Base-by-base conservation (phyloP, 2,113 vertebrate genomes). In the Calidris pugnax region DNA sequence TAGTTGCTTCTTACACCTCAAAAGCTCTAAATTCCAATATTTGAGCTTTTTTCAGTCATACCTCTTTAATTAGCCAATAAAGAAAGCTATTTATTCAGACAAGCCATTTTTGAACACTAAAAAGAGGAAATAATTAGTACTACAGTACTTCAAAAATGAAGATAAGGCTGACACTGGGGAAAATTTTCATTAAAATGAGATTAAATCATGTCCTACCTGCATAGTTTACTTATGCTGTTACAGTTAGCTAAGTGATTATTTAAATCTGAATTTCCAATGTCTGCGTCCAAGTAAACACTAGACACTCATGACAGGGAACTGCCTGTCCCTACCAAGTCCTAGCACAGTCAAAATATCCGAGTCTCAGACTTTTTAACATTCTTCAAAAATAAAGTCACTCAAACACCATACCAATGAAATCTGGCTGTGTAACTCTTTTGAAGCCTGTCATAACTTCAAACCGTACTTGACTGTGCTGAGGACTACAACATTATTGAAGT, bases 291-390 rank as follows among this genome's bases (percentile, higher is more conserved):
- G 16, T 35, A 72, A 94, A 55, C 8, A 63, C 4, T 27, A 10
- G 1, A 21, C 41, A 66, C 6, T n/a, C 39, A 50, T 55, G 37
- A 86, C 6, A 15, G 16, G 60, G 5, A 77, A 53, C 9, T 47
- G 11, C 2, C 22, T 83, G 27, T 39, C 28, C 12, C 33, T 71
- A 24, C 16, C 4, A 67, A 57, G 35, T 41, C 57, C 12, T 62
- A 53, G 6, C 16, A 2, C 9, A 69, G 9, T 14, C 50, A 81
- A 92, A 37, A 62, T 35, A 15, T 76, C 74, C 30, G 8, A 50
- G n/a, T 51, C 9, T 63, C 15, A 32, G 14, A 41, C 10, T 51
- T 82, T 30, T 1, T n/a, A 43, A 12, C 1, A 0, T 24, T 71
- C 6, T 39, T 51, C 39, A 67, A 32, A 45, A 56, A 82, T 32